Conservation (phyloP, 2,113 vertebrate species). For the Phylloscopus whistleri region DNA sequence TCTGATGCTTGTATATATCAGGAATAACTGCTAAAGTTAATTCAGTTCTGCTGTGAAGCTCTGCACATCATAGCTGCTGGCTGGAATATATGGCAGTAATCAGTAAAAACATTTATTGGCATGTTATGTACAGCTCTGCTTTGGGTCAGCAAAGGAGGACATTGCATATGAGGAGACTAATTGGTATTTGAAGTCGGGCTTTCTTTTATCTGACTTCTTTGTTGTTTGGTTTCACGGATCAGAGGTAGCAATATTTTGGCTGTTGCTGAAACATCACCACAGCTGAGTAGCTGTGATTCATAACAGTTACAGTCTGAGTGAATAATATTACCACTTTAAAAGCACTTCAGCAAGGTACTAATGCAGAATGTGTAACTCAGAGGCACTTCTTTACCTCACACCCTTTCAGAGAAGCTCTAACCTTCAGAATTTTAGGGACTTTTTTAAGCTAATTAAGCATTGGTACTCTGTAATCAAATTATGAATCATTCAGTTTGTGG, state of each 20-base stretch:
- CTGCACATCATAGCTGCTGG: not conserved
- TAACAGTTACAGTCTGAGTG: not conserved
- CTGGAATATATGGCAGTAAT: not conserved
- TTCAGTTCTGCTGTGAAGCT: not conserved
- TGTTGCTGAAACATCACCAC: not conserved
- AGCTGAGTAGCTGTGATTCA: not conserved
- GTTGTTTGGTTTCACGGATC: not conserved
- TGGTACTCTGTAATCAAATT: not conserved
- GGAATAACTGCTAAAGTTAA: not conserved
- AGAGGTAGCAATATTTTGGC: not conserved
- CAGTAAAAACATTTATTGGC: not conserved
- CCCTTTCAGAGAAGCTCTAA: not conserved
- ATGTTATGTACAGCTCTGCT: not conserved
- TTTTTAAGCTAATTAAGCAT: not conserved
- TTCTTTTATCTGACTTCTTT: not conserved
- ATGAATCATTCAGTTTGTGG: not conserved
- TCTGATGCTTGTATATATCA: not conserved
- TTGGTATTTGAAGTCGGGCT: not conserved
- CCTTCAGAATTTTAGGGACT: constrained; percentile 15
- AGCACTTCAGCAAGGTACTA: not conserved
- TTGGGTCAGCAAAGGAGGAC: not conserved
- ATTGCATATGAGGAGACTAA: not conserved
- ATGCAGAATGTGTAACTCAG: not conserved
- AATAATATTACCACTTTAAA: not conserved
- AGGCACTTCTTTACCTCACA: not conserved